A percentile compares a stretch with the other conserved stretches of the same genome.
phyloP scores from a whole-genome alignment of 1,140 invertebrate genomes.

The Papilio aristodemus region DNA sequence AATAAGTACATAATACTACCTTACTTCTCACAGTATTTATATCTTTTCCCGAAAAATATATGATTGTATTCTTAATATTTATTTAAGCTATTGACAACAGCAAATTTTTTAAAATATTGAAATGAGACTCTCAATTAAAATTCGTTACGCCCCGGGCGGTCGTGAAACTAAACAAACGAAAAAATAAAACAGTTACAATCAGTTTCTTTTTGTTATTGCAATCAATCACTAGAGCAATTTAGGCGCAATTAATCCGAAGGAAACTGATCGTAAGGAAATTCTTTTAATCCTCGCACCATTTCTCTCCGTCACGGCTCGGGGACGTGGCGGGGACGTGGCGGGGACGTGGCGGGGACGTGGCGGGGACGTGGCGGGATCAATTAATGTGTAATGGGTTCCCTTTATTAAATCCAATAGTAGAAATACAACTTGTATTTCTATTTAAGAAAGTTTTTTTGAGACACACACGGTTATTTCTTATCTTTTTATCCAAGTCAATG shows the following conservation, averaged over 20 bases:
- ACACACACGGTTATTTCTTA: neutral
- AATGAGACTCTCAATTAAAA: too few species aligned
- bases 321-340: conserved; percentile 10
- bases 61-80: neutral
- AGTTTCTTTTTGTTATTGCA: conserved; percentile 12
- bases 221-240: conserved; percentile 30
- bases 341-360: conserved; percentile 12
- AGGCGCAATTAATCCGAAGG: conserved; percentile 29
- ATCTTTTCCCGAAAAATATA: neutral
- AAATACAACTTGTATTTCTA: neutral
- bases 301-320: conserved; percentile 9
- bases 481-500: too few species aligned
- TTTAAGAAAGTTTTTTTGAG: neutral
- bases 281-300: conserved; percentile 20
- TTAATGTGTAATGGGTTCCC: conserved; percentile 4
- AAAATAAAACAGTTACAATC: neutral
- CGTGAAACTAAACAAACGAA: neutral
- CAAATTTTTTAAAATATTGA: neutral
- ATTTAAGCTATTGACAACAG: neutral
- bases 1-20: too few species aligned
- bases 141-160: neutral
- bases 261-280: conserved; percentile 24
- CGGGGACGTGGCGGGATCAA: conserved; percentile 11
- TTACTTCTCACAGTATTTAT: too few species aligned
- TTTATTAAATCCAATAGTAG: conserved; percentile 6